phyloP scores from a whole-genome alignment of 2,888 invertebrate genomes.

The Macrosiphum euphorbiae region DNA sequence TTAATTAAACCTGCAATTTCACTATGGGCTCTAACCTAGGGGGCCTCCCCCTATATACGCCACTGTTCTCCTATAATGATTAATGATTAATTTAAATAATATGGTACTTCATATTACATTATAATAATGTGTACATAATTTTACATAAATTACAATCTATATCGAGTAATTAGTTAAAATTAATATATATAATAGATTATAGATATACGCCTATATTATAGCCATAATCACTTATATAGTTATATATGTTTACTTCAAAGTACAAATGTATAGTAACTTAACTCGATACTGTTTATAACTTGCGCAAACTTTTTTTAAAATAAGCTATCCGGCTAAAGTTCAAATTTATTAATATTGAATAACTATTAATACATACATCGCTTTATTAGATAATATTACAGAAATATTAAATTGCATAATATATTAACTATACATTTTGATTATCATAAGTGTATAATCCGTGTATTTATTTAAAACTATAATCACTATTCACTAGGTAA shows the following conservation, averaged over 20 bases:
- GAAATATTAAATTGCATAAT: neutral
- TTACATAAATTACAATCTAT: neutral
- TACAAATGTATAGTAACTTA: neutral
- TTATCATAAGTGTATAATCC: neutral
- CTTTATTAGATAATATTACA: neutral
- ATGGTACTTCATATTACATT: no score
- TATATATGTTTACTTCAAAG: neutral
- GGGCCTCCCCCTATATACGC: no score
- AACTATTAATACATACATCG: neutral
- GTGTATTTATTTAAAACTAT: neutral
- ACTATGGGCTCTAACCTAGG: no score
- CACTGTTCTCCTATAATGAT: no score
- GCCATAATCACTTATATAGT: neutral
- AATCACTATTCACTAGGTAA: neutral
- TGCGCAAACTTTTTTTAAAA: neutral
- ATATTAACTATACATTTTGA: no score
- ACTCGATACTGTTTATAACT: neutral
- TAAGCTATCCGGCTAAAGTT: neutral
- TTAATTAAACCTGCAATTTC: no score
- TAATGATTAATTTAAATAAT: no score
- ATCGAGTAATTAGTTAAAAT: neutral
- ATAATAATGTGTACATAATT: no score
- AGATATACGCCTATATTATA: neutral
- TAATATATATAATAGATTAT: neutral
- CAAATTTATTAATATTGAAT: neutral